phyloP scores from a whole-genome alignment of 2,113 vertebrate genomes.

The Galemys pyrenaicus region DNA sequence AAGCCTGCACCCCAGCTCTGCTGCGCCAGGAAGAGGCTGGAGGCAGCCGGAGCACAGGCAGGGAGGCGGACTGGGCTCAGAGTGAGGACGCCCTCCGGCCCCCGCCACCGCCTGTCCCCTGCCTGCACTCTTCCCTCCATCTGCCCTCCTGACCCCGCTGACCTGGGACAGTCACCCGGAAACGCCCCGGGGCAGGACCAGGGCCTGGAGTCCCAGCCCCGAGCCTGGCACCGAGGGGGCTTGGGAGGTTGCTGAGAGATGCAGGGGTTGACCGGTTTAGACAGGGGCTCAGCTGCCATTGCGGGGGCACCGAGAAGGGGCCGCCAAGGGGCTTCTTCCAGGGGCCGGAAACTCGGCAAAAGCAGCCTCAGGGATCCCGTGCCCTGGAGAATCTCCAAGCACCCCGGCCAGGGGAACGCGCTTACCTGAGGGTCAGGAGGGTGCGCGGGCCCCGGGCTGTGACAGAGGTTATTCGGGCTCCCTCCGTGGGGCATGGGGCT shows the following conservation, averaged over 20 bases:
- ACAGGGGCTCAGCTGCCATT: neutral
- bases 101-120: neutral
- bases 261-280: neutral
- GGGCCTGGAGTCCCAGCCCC: neutral
- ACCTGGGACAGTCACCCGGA: neutral
- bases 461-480: slow-evolving; percentile 88
- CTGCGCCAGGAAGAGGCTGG: neutral
- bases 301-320: neutral
- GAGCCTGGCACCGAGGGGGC: neutral
- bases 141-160: neutral
- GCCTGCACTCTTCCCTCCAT: neutral
- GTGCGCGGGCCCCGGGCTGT: slow-evolving; percentile 84
- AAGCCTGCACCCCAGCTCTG: neutral
- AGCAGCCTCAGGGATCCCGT: neutral
- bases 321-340: neutral
- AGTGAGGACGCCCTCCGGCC: neutral
- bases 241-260: neutral
- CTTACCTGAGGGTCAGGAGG: slow-evolving; percentile 89
- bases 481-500: slow-evolving; percentile 87
- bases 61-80: neutral
- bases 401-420: neutral
- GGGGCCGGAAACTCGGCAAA: neutral
- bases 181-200: neutral
- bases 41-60: neutral
- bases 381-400: accelerated